Conservation (phyloP, 37 sponge, comb jelly and placozoan genomes). For the Aphrocallistes beatrix region DNA sequence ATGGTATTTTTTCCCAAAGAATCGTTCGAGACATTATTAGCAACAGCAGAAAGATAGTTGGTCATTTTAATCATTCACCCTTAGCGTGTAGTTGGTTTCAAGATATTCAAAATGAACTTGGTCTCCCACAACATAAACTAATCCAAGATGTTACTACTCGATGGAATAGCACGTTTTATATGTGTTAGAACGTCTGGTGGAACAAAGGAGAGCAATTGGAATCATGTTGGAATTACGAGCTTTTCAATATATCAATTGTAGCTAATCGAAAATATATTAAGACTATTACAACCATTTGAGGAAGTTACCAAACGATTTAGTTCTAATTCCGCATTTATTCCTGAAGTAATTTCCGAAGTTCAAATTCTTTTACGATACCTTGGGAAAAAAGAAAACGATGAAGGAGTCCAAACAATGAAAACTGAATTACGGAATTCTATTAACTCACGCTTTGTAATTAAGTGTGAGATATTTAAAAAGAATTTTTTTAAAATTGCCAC, state of each 20-base stretch:
- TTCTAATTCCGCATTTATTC: background rate
- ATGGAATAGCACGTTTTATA: background rate
- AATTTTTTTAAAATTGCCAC: too few species aligned
- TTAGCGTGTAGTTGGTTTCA: background rate
- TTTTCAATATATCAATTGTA: background rate
- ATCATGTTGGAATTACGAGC: background rate
- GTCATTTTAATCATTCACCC: constrained; percentile 28
- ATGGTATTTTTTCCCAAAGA: constrained; percentile 33
- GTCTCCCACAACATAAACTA: background rate
- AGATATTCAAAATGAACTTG: background rate
- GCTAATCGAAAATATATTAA: background rate
- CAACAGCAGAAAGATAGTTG: constrained; percentile 27
- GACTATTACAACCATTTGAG: background rate
- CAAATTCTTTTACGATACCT: background rate
- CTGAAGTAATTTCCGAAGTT: background rate
- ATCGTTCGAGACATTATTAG: constrained; percentile 23
- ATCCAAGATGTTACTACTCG: background rate
- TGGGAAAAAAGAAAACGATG: background rate
- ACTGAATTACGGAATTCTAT: background rate
- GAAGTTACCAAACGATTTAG: too few species aligned
- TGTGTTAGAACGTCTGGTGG: too few species aligned
- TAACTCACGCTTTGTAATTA: too few species aligned
- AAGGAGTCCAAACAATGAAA: background rate
- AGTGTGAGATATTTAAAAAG: too few species aligned
- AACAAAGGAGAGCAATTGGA: too few species aligned